Conservation (phyloP, 2,888 invertebrate genomes). For the Pachymerium ferrugineum region DNA sequence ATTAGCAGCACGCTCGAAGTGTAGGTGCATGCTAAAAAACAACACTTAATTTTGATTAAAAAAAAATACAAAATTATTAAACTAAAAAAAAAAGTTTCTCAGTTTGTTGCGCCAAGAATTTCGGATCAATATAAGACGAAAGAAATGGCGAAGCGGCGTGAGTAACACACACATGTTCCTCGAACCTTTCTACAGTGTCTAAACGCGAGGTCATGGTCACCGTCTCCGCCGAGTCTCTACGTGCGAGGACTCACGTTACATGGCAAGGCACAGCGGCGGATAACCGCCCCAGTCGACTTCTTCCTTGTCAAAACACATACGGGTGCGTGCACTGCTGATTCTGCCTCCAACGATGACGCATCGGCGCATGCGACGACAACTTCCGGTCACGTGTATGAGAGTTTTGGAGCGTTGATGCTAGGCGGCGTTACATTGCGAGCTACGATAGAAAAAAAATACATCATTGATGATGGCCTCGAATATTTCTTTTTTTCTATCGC, state of each 20-base stretch:
- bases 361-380: not conserved
- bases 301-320: not conserved
- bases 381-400: not conserved
- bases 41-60: not conserved
- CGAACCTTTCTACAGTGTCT: not conserved
- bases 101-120: not conserved
- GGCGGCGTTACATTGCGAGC: not conserved
- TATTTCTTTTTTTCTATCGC: not conserved
- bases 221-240: not conserved
- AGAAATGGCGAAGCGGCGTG: conserved; percentile 1
- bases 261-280: not conserved
- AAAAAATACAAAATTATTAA: not conserved
- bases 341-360: not conserved
- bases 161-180: not conserved
- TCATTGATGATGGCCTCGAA: not conserved
- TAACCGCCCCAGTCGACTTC: not conserved
- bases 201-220: not conserved
- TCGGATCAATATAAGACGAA: not conserved
- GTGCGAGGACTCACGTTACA: not conserved
- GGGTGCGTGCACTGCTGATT: not conserved
- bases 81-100: not conserved
- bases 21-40: conserved; percentile 71
- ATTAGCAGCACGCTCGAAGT: conserved; percentile 88
- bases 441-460: not conserved
- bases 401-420: not conserved